Evolutionary conservation across 2,797 vertebrate genomes (phyloP).

Genomic region (Amniataba percoides): DNA sequence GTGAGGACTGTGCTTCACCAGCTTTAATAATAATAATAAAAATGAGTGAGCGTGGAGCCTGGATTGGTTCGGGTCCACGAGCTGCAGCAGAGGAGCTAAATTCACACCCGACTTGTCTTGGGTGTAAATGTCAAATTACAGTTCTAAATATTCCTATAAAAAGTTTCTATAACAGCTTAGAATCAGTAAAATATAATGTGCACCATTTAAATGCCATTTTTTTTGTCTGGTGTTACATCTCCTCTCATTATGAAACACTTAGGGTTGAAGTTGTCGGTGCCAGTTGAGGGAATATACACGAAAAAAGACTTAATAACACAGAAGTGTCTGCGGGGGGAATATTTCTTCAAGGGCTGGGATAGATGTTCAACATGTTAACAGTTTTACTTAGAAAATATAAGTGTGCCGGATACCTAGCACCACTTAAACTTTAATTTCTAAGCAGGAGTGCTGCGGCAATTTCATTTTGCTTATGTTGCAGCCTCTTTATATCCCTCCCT

Average conservation of each 20-base stretch:
- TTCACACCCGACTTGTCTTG: neutral
- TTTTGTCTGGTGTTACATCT: neutral
- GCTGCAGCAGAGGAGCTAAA: neutral
- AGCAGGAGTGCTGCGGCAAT: constrained; percentile 51
- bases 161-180: neutral
- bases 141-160: neutral
- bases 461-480: constrained; percentile 63
- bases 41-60: neutral
- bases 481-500: constrained; percentile 24
- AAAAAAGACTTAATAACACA: neutral
- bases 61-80: neutral
- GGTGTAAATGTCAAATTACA: neutral
- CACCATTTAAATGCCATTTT: neutral
- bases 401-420: constrained; percentile 27
- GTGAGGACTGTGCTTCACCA: neutral
- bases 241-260: neutral
- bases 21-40: neutral
- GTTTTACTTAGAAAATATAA: constrained; percentile 29
- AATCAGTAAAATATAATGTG: neutral
- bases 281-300: neutral
- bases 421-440: constrained; percentile 69
- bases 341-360: neutral
- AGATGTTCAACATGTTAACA: neutral
- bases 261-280: neutral
- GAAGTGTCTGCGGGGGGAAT: neutral